Evolutionary conservation across 2,113 vertebrate genomes (phyloP).

Genomic region (Etia nguti): DNA sequence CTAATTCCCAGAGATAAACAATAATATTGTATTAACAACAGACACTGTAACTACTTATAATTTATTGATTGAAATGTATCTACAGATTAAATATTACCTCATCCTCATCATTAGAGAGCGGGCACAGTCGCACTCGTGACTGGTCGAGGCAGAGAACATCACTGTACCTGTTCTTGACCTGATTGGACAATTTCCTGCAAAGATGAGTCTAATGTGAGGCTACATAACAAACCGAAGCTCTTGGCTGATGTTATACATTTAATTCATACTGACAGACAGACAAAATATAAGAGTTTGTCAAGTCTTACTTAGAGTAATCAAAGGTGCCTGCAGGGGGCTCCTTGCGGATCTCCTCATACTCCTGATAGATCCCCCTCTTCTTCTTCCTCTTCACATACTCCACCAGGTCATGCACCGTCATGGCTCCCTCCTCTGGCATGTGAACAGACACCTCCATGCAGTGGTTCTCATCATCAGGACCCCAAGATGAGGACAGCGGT

Average conservation of each 20-base stretch:
- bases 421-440: slow-evolving; percentile 70
- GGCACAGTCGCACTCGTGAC: slow-evolving; percentile 71
- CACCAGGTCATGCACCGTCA: slow-evolving; percentile 69
- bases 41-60: background rate
- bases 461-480: slow-evolving; percentile 38
- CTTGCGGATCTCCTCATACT: slow-evolving; percentile 79
- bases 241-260: background rate
- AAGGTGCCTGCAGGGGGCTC: slow-evolving; percentile 74
- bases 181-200: slow-evolving; percentile 73
- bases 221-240: background rate
- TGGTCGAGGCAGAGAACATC: slow-evolving; percentile 79
- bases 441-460: slow-evolving; percentile 69
- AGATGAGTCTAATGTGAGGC: background rate
- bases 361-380: slow-evolving; percentile 79
- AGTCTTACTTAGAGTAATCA: slow-evolving; percentile 76
- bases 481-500: slow-evolving; percentile 51
- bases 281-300: background rate
- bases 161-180: slow-evolving; percentile 80
- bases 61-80: background rate
- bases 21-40: background rate
- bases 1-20: background rate
- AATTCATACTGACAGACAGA: background rate
- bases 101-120: slow-evolving; percentile 69
- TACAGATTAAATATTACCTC: slow-evolving; percentile 56
- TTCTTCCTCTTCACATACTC: slow-evolving; percentile 73